These are phyloP conservation scores for Vanessa cardui DNA, from an alignment of 2,888 invertebrate species.

Conservation along the genomic window DNA sequence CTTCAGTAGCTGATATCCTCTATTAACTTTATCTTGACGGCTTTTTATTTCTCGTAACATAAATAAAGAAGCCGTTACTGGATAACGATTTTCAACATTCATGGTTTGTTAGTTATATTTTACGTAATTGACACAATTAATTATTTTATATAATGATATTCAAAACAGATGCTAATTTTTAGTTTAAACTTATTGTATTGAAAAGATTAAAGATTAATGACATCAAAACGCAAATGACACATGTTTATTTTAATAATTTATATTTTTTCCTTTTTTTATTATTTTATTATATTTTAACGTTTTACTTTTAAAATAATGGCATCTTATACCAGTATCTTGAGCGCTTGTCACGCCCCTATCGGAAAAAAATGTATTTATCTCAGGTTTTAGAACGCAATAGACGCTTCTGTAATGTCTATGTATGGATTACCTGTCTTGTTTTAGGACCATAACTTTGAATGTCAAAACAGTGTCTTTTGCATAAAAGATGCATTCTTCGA, in stretches of 20 bases:
- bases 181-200: too few species aligned
- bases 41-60: slow-evolving; percentile 75
- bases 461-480: slow-evolving; percentile 40
- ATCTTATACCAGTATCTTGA: too few species aligned
- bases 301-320: too few species aligned
- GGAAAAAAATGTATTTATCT: background rate
- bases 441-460: slow-evolving; percentile 27
- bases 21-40: slow-evolving; percentile 66
- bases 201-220: too few species aligned
- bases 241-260: too few species aligned
- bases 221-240: too few species aligned
- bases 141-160: too few species aligned
- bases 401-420: slow-evolving; percentile 3
- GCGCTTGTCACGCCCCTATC: background rate
- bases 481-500: slow-evolving; percentile 61
- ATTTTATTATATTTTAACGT: background rate
- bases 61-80: slow-evolving; percentile 71
- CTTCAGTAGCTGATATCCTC: slow-evolving; percentile 68
- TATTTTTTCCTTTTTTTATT: background rate
- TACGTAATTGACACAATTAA: slow-evolving; percentile 18
- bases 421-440: background rate
- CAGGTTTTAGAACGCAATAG: slow-evolving; percentile 8
- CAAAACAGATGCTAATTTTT: too few species aligned
- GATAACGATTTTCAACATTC: slow-evolving; percentile 72
- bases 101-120: slow-evolving; percentile 46